Evolutionary conservation across 2,888 invertebrate species (phyloP), one percentile per base, ranked within the genome.

Genomic region (Brachypalpus laphriformis): DNA sequence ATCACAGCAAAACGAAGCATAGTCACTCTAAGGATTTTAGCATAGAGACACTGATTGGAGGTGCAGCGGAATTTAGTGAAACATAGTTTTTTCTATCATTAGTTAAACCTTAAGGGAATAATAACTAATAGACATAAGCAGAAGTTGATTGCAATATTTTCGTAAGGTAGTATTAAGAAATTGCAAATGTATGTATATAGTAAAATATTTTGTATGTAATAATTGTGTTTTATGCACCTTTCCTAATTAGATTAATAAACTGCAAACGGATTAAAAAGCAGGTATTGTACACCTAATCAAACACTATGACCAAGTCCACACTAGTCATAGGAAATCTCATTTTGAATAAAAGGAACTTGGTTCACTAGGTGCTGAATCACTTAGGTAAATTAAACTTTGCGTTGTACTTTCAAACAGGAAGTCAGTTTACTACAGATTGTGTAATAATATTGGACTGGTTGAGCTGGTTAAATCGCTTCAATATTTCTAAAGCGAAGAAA

Each of bases 31-130:
- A 91, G 86, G 92, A 92, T 75, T 92, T 92, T 86, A 92, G 92
- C 81, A 92, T 92, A 87, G 92, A 92, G 87, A 91, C 92, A 3
- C 87, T 92, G 74, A 92, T 92, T 77, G 92, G 92, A 0, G 87
- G 89, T 61, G 89, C 89, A 47, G 88, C 91, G 3, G 91, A 91
- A 66, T 80, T 88, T 75, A 89, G 89, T 82, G 89, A 90, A 87
- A 66, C 85, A 81, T 85, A 85, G 81, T 85, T 74, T 82, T 54
- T 42, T 71, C 49, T 40, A 59, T 18, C 3, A 28, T 72, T 74
- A 63, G 56, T 45, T 70, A 45, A 76, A 70, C 28, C 49, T 11
- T 70, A 56, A 75, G 56, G 4, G 20, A 34, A 65, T 25, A 25
- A 51, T 11, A 31, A 42, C 51, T 61, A 61, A 68, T 45, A 51